phyloP scores from a whole-genome alignment of 2,888 invertebrate species.

The Sarcophaga caerulescens region DNA sequence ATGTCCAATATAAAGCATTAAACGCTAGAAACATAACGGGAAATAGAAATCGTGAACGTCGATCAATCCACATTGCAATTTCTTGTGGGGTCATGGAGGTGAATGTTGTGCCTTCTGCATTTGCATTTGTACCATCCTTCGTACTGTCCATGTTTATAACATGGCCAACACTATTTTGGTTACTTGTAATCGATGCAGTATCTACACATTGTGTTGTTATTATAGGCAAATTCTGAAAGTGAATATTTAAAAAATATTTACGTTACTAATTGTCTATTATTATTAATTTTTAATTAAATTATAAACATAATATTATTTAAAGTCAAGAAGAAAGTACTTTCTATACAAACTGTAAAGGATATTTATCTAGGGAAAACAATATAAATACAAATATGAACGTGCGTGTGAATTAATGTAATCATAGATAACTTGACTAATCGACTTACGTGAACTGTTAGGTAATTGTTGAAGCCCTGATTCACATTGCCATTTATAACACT shows the following conservation, averaged over 20 bases:
- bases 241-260: background rate
- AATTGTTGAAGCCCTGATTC: slow-evolving; percentile 82
- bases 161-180: slow-evolving; percentile 73
- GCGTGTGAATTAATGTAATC: too few relatives aligned
- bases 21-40: slow-evolving; percentile 77
- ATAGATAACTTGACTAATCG: too few relatives aligned
- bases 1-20: slow-evolving; percentile 77
- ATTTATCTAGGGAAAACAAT: too few relatives aligned
- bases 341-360: background rate
- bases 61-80: slow-evolving; percentile 79
- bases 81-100: slow-evolving; percentile 79
- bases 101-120: slow-evolving; percentile 74
- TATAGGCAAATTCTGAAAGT: slow-evolving; percentile 75
- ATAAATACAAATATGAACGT: too few relatives aligned
- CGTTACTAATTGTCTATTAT: too few relatives aligned
- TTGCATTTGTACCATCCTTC: slow-evolving; percentile 68
- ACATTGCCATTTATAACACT: slow-evolving; percentile 82
- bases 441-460: slow-evolving; percentile 78
- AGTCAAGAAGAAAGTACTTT: background rate
- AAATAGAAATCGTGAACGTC: slow-evolving; percentile 75
- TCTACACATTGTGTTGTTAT: slow-evolving; percentile 77
- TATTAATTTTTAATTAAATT: too few relatives aligned
- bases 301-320: too few relatives aligned
- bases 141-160: slow-evolving; percentile 75
- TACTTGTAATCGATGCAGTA: slow-evolving; percentile 74